A percentile compares a stretch with the other conserved stretches of the same genome.
Conservation (phyloP, 2,888 invertebrate species). For the Theodoxus fluviatilis region DNA sequence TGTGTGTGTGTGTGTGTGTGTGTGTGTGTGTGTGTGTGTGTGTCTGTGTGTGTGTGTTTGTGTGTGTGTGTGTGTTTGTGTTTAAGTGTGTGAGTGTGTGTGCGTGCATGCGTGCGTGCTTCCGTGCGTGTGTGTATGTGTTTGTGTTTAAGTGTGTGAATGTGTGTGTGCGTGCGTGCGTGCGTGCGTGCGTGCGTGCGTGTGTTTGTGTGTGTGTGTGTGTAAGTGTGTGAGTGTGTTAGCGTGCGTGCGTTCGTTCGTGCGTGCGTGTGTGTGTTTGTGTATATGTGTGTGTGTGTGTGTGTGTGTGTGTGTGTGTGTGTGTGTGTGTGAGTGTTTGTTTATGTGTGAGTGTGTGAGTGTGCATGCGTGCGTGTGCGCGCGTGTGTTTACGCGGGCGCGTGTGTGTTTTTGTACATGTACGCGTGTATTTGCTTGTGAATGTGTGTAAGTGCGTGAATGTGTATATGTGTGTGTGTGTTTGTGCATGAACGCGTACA, state of each 20-base stretch:
- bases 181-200: background rate
- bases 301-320: constrained; percentile 6
- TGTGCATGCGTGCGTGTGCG: background rate
- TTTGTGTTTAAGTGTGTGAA: background rate
- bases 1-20: too few species aligned
- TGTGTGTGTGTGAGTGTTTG: constrained; percentile 20
- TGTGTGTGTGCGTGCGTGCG: background rate
- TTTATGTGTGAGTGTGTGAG: too few species aligned
- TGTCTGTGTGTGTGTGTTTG: background rate
- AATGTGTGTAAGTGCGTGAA: constrained; percentile 8
- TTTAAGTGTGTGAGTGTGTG: background rate
- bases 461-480: constrained; percentile 7
- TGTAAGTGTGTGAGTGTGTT: background rate
- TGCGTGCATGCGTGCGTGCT: constrained; percentile 1
- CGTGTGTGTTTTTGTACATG: background rate
- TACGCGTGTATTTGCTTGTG: background rate
- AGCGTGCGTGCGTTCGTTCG: background rate
- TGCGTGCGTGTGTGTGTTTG: background rate
- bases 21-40: too few species aligned
- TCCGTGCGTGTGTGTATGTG: background rate
- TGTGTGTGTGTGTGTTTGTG: background rate
- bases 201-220: background rate
- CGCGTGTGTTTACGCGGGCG: background rate
- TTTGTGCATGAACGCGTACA: background rate
- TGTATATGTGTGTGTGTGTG: constrained; percentile 9